These are phyloP conservation scores for Nibea albiflora DNA, from an alignment of 2,113 vertebrate genomes.

Conservation along the genomic window DNA sequence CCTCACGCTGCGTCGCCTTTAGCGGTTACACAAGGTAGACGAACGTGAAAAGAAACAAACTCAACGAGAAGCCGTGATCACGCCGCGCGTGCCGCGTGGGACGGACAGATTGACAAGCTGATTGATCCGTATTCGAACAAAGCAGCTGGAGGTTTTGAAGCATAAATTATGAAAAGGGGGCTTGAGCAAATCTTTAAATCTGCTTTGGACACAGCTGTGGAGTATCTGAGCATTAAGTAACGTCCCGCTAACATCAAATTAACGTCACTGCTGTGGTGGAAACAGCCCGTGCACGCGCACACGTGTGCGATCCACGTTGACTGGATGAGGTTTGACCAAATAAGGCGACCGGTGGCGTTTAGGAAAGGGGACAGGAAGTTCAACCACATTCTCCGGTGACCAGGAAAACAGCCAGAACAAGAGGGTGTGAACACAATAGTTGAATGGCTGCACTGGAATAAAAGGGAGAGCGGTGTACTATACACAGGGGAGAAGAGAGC, in stretches of 20 bases:
- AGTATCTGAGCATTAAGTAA: neutral
- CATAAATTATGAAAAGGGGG: neutral
- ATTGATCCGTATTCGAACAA: neutral
- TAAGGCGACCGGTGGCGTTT: neutral
- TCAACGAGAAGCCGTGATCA: neutral
- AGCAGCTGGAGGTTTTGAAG: neutral
- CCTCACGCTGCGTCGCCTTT: neutral
- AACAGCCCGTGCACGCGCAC: neutral
- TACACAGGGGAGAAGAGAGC: neutral
- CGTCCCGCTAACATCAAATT: too few relatives aligned
- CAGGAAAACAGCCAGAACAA: neutral
- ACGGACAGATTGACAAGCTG: conserved; percentile 1
- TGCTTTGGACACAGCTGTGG: too few relatives aligned
- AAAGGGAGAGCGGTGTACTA: conserved; percentile 1
- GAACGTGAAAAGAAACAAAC: conserved; percentile 11
- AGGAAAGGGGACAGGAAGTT: conserved; percentile 2
- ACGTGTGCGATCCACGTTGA: neutral
- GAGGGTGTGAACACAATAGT: neutral
- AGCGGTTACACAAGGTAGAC: neutral
- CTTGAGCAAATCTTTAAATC: neutral
- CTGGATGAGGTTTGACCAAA: neutral
- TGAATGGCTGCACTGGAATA: conserved; percentile 9
- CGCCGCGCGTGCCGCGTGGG: neutral
- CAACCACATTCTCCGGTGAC: neutral
- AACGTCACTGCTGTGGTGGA: too few relatives aligned